Evolutionary conservation across 2,113 vertebrate species (phyloP).

Genomic region (Proteles cristata): DNA sequence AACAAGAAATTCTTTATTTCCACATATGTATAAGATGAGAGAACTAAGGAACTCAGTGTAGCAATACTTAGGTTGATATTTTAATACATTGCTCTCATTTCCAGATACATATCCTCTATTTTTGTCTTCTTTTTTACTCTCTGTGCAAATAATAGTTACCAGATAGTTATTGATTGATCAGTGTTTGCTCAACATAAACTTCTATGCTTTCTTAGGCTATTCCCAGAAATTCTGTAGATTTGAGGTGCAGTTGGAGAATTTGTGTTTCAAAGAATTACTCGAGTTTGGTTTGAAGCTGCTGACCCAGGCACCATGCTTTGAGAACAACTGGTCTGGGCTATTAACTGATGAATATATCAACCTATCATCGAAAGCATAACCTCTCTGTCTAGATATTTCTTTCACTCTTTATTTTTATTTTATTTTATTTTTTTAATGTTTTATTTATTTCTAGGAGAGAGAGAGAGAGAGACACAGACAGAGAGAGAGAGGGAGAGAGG

Average conservation of each 20-base stretch:
- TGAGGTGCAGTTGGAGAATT: not conserved
- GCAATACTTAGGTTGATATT: not conserved
- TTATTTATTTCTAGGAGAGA: too few species aligned
- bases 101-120: not conserved
- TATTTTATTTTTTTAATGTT: too few species aligned
- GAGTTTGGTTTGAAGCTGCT: not conserved
- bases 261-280: not conserved
- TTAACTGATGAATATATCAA: not conserved
- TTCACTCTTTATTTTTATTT: not conserved
- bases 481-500: too few species aligned
- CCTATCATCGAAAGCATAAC: not conserved
- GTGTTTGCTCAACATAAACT: not conserved
- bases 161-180: not conserved
- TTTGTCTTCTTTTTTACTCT: not conserved
- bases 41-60: not conserved
- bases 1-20: not conserved
- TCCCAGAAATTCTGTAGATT: not conserved
- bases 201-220: not conserved
- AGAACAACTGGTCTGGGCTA: not conserved
- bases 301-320: not conserved
- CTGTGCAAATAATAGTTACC: not conserved
- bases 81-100: not conserved
- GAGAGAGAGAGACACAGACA: too few species aligned
- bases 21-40: not conserved
- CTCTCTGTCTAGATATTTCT: not conserved